These are phyloP conservation scores for Galerucella nymphaeae DNA, from an alignment of 2,888 invertebrate genomes.

Conservation along the genomic window DNA sequence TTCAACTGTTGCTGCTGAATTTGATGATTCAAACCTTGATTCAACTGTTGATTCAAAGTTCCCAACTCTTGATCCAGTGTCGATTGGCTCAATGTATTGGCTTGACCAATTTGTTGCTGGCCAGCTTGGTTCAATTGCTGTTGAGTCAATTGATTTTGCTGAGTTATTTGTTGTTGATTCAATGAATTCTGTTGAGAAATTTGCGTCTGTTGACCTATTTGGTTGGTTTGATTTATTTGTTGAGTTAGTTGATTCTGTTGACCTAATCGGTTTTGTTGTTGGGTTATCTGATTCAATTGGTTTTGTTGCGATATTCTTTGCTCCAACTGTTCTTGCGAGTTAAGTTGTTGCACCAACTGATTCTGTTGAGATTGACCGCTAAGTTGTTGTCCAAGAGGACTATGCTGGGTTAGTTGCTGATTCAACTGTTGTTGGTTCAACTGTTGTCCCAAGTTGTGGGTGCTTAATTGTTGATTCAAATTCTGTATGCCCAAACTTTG, in stretches of 20 bases:
- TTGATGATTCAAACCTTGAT: conserved; percentile 45
- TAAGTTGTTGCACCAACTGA: conserved; percentile 52
- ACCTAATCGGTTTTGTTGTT: conserved; percentile 33
- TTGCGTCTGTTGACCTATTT: conserved; percentile 38
- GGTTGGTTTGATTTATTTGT: conserved; percentile 26
- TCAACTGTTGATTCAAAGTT: conserved; percentile 41
- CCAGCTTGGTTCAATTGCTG: conserved; percentile 40
- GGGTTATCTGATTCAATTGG: conserved; percentile 40
- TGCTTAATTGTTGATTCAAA: conserved; percentile 50
- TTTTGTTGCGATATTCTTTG: conserved; percentile 37
- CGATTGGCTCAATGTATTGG: conserved; percentile 28
- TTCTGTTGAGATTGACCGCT: conserved; percentile 58
- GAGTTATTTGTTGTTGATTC: conserved; percentile 63
- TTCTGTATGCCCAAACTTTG: conserved; percentile 46
- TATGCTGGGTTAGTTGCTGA: conserved; percentile 44
- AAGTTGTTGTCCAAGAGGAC: conserved; percentile 60
- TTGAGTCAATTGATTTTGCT: conserved; percentile 49
- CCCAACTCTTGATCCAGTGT: conserved; percentile 44
- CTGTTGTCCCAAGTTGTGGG: conserved; percentile 53
- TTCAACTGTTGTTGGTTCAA: conserved; percentile 53
- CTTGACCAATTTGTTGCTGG: conserved; percentile 57
- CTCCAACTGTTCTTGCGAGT: conserved; percentile 37
- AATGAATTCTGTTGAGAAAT: conserved; percentile 30
- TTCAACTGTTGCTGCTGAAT: conserved; percentile 44
- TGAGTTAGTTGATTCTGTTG: conserved; percentile 45